phyloP scores from a whole-genome alignment of 1,140 invertebrate genomes.

The Heliconius eleuchia region DNA sequence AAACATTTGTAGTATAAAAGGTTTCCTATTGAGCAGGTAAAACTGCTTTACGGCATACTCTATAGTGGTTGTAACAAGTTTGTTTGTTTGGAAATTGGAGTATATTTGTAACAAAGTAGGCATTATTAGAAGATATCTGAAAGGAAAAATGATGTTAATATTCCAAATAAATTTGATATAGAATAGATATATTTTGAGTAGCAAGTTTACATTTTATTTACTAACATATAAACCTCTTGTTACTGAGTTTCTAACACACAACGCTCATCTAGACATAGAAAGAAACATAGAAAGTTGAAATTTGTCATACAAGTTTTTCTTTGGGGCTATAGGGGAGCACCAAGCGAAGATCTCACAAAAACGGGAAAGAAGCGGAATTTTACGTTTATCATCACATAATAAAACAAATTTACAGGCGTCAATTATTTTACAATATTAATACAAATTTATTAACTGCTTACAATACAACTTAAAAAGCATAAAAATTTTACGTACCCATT shows the following conservation, averaged over 20 bases:
- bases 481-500: constrained; percentile 87
- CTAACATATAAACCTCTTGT: too few species aligned
- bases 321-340: too few species aligned
- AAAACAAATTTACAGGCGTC: too few species aligned
- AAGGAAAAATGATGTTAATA: constrained; percentile 25
- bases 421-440: too few species aligned
- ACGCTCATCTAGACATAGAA: neutral
- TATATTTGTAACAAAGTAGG: constrained; percentile 98
- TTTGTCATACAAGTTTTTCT: too few species aligned
- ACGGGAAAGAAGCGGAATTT: too few species aligned
- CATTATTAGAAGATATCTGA: constrained; percentile 97
- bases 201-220: too few species aligned
- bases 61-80: constrained; percentile 95
- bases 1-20: constrained; percentile 99
- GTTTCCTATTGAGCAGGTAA: constrained; percentile 98
- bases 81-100: constrained; percentile 98
- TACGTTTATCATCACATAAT: too few species aligned
- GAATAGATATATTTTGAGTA: too few species aligned
- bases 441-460: too few species aligned
- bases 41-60: constrained; percentile 99
- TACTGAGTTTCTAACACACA: neutral
- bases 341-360: too few species aligned
- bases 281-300: neutral
- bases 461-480: neutral
- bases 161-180: too few species aligned